phyloP scores from a whole-genome alignment of 2,113 vertebrate species.

The Callipepla squamata region DNA sequence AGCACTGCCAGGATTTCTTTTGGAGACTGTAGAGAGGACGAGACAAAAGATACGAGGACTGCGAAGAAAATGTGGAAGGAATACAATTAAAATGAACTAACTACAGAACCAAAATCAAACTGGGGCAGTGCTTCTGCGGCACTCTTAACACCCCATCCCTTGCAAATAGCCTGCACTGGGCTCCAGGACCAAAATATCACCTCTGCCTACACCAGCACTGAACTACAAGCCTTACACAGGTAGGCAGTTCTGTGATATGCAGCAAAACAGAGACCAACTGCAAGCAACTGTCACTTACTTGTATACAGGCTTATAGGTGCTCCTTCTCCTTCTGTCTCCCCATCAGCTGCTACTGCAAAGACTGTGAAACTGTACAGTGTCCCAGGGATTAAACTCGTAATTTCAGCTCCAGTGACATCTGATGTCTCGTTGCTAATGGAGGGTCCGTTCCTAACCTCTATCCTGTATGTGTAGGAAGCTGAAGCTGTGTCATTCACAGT shows the following conservation, averaged over 20 bases:
- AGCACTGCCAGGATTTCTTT: not conserved
- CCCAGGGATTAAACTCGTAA: not conserved
- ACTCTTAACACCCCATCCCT: not conserved
- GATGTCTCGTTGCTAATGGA: rapidly evolving
- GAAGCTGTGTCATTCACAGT: not conserved
- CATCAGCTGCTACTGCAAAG: not conserved
- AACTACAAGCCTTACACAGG: rapidly evolving
- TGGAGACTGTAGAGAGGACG: not conserved
- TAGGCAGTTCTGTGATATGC: rapidly evolving
- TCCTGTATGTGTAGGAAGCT: not conserved
- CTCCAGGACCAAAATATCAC: not conserved
- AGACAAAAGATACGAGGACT: not conserved
- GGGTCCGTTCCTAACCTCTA: not conserved
- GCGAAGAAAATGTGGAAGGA: not conserved
- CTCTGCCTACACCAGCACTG: not conserved
- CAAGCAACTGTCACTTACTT: not conserved
- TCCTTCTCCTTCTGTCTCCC: not conserved
- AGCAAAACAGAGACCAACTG: not conserved
- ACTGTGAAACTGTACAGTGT: not conserved
- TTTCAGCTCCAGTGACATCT: rapidly evolving
- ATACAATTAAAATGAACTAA: not conserved
- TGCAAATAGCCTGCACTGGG: not conserved
- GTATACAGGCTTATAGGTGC: rapidly evolving
- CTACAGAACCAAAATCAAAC: not conserved
- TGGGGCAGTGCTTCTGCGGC: not conserved